phyloP scores from a whole-genome alignment of 2,113 vertebrate genomes.

The Saguinus midas region DNA sequence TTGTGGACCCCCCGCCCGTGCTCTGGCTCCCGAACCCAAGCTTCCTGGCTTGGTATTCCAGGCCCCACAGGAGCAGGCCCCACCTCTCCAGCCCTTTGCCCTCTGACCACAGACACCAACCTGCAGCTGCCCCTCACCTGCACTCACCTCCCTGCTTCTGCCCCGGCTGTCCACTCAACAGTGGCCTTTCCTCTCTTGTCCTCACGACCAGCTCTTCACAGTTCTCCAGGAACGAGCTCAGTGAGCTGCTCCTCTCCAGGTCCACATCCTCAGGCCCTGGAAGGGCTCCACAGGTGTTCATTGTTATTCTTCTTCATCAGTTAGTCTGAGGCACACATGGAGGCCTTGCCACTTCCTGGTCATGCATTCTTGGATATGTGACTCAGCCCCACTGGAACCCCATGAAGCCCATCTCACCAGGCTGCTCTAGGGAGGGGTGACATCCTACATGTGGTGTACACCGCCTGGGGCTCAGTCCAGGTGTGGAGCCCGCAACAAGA shows the following conservation, averaged over 20 bases:
- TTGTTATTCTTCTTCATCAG: neutral
- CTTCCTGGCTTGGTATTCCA: neutral
- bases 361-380: neutral
- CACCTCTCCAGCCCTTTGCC: neutral
- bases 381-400: neutral
- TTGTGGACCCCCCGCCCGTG: neutral
- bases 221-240: neutral
- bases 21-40: neutral
- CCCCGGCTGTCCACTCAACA: neutral
- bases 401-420: neutral
- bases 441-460: neutral
- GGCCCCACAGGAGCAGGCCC: neutral
- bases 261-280: neutral
- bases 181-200: neutral
- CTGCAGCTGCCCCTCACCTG: neutral
- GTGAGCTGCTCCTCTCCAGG: no score
- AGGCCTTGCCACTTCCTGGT: neutral
- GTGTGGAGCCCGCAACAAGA: neutral
- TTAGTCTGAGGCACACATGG: no score
- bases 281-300: neutral
- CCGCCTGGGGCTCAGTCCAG: neutral
- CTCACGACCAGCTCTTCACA: accelerated
- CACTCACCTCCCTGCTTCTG: neutral
- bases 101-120: neutral
- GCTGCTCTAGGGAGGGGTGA: neutral